phyloP scores from a whole-genome alignment of 35 echinoderm and acorn worm genomes.

The Apostichopus californicus region DNA sequence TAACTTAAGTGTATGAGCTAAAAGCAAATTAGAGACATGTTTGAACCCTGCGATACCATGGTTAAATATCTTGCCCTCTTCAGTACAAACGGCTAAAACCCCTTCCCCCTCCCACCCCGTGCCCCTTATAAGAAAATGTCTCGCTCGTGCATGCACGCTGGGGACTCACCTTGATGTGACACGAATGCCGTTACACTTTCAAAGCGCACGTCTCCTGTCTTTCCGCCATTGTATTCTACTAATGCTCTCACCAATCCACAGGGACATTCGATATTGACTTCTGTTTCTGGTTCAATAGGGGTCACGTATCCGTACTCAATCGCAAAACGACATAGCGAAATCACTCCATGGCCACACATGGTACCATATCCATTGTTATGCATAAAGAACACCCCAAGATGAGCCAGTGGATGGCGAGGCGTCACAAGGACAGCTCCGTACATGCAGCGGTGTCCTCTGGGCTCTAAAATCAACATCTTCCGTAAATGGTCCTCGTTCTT shows the following conservation, averaged over 20 bases:
- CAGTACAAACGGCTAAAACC: no score
- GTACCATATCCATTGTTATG: constrained; percentile 46
- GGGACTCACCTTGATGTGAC: neutral
- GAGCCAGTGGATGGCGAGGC: neutral
- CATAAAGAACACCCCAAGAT: constrained; percentile 34
- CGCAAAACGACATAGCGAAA: constrained; percentile 39
- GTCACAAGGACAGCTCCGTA: constrained; percentile 66
- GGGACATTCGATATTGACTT: constrained; percentile 53
- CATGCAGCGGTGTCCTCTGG: constrained; percentile 81
- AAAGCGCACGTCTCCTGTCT: constrained; percentile 25
- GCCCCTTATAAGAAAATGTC: no score
- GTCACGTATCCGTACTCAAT: constrained; percentile 34
- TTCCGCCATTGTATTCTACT: constrained; percentile 45
- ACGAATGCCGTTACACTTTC: constrained; percentile 52
- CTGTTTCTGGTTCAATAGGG: constrained; percentile 23
- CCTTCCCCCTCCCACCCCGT: no score
- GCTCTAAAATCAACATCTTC: constrained; percentile 81
- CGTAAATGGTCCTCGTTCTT: constrained; percentile 79
- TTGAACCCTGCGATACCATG: no score
- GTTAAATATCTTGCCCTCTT: no score
- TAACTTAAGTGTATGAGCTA: no score
- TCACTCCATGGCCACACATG: constrained; percentile 51
- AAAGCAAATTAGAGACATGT: no score
- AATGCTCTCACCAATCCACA: constrained; percentile 49
- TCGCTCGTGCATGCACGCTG: neutral